Evolutionary conservation across 2,888 invertebrate genomes (phyloP).

Genomic region (Syritta pipiens): DNA sequence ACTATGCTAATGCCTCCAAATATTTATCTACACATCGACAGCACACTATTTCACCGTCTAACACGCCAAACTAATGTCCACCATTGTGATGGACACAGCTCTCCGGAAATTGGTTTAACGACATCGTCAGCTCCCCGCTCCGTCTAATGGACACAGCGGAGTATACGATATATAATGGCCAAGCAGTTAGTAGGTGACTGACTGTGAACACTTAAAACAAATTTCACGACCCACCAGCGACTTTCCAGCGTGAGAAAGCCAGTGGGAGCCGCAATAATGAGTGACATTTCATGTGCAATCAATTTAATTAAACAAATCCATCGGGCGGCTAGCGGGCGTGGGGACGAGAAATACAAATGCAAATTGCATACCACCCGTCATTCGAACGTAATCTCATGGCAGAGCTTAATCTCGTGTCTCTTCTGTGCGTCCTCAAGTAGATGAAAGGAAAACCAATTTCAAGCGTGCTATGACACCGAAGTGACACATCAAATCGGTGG

Average conservation of each 20-base stretch:
- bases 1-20: conserved; percentile 29
- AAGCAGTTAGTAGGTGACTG: conserved; percentile 8
- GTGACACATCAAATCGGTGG: conserved; percentile 47
- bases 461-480: background rate
- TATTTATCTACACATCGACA: conserved; percentile 19
- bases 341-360: conserved; percentile 8
- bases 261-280: conserved; percentile 50
- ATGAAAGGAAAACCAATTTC: conserved; percentile 7
- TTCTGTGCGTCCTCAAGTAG: background rate
- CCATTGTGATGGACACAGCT: conserved; percentile 11
- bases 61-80: conserved; percentile 25
- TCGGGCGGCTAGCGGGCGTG: background rate
- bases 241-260: conserved; percentile 44
- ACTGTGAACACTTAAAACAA: conserved; percentile 6
- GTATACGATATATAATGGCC: conserved; percentile 6
- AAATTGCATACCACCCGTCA: conserved; percentile 30
- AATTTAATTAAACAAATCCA: conserved; percentile 39
- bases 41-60: background rate
- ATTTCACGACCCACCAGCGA: conserved; percentile 33
- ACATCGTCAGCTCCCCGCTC: conserved; percentile 46
- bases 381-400: conserved; percentile 1
- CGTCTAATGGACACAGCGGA: conserved; percentile 28
- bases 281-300: conserved; percentile 51
- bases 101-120: conserved; percentile 47
- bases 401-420: background rate